These are phyloP conservation scores for Xestia sexstrigata DNA, from an alignment of 2,888 invertebrate genomes.

Conservation along the genomic window DNA sequence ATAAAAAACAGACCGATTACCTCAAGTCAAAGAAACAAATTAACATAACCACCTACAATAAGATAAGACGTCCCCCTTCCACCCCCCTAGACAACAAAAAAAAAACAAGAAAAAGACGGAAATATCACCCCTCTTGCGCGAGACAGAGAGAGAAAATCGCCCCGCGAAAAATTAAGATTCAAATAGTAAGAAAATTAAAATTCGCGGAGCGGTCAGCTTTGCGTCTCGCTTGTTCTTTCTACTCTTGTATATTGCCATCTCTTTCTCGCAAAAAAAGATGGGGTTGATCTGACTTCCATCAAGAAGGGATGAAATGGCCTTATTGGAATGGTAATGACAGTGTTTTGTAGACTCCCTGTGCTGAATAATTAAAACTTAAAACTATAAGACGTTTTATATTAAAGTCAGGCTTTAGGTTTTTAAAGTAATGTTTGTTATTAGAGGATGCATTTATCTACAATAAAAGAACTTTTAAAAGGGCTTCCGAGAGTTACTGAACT, in stretches of 20 bases:
- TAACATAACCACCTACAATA: slow-evolving; percentile 74
- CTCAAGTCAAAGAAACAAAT: slow-evolving; percentile 76
- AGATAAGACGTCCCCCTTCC: slow-evolving; percentile 67
- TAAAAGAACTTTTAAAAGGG: neutral
- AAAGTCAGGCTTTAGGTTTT: slow-evolving; percentile 32
- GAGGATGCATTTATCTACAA: neutral
- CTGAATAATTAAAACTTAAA: slow-evolving; percentile 65
- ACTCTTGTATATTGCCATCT: slow-evolving; percentile 60
- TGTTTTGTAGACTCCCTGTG: slow-evolving; percentile 68
- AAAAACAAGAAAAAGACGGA: slow-evolving; percentile 78
- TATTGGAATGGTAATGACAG: slow-evolving; percentile 84
- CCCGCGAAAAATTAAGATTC: slow-evolving; percentile 90
- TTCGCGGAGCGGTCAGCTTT: slow-evolving; percentile 87
- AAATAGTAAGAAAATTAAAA: slow-evolving; percentile 91
- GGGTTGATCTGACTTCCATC: slow-evolving; percentile 81
- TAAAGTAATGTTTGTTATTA: neutral
- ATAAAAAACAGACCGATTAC: slow-evolving; percentile 71
- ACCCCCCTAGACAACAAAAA: slow-evolving; percentile 76
- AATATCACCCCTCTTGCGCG: slow-evolving; percentile 60
- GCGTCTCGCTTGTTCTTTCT: slow-evolving; percentile 72
- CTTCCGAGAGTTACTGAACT: neutral
- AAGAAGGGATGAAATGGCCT: slow-evolving; percentile 71
- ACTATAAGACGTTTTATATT: slow-evolving; percentile 58
- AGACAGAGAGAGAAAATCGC: slow-evolving; percentile 77
- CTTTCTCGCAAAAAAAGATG: slow-evolving; percentile 78